Percentiles rank a stretch among this genome's conserved stretches.
These are phyloP conservation scores for Oncorhynchus masou DNA, from an alignment of 2,113 vertebrate genomes.

Conservation along the genomic window DNA sequence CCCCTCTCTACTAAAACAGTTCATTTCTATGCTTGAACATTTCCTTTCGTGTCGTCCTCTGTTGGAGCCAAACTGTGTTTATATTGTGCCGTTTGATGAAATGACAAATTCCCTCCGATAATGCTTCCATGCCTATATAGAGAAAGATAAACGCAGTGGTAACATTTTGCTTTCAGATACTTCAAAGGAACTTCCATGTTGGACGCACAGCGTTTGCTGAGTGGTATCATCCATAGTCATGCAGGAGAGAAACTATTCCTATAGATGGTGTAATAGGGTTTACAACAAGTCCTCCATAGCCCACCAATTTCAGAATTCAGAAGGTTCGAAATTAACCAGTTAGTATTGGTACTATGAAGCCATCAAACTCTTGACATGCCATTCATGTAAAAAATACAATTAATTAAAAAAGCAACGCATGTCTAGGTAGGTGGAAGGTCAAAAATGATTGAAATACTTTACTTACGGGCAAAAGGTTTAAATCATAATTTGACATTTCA, in stretches of 20 bases:
- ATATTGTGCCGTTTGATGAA: conserved; percentile 16
- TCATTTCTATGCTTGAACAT: conserved; percentile 61
- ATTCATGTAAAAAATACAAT: conserved; percentile 45
- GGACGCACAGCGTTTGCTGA: conserved; percentile 3
- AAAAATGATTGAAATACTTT: conserved; percentile 61
- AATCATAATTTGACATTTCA: conserved; percentile 48
- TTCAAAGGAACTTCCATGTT: too few relatives aligned
- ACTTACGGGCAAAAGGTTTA: conserved; percentile 49
- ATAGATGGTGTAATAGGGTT: conserved; percentile 4
- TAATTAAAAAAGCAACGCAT: conserved; percentile 52
- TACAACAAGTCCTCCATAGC: conserved; percentile 4
- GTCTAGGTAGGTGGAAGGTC: conserved; percentile 52
- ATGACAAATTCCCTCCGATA: conserved; percentile 41
- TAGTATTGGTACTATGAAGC: conserved; percentile 55
- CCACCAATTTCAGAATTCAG: not conserved
- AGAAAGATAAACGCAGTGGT: conserved; percentile 46
- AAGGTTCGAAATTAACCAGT: conserved; percentile 26
- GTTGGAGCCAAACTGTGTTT: conserved; percentile 27
- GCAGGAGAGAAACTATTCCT: conserved; percentile 38
- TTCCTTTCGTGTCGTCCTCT: conserved; percentile 56
- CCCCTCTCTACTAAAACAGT: conserved; percentile 55
- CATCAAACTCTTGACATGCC: conserved; percentile 61
- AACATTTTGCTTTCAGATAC: conserved; percentile 33
- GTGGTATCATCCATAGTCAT: conserved; percentile 53
- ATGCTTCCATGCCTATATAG: conserved; percentile 35